phyloP scores from a whole-genome alignment of 2,888 invertebrate species.

The Willowsia nigromaculata region DNA sequence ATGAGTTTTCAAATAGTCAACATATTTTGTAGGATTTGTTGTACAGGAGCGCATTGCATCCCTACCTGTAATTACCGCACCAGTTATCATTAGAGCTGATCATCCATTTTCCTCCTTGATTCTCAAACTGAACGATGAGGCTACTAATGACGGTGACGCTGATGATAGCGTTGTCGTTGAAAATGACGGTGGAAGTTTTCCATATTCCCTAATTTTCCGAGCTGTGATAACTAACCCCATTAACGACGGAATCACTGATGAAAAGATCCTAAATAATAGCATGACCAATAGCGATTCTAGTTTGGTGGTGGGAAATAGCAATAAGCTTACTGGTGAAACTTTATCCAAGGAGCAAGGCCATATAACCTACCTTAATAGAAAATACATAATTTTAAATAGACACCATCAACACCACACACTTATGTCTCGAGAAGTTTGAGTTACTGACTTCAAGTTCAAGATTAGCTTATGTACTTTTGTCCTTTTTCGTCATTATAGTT shows the following conservation, averaged over 20 bases:
- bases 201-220: not conserved
- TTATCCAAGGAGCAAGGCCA: not conserved
- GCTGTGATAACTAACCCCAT: not conserved
- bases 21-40: not conserved
- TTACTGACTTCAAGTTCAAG: too few relatives aligned
- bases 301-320: too few relatives aligned
- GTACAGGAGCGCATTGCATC: not conserved
- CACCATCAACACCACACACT: not conserved
- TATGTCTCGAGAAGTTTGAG: too few relatives aligned
- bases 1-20: too few relatives aligned
- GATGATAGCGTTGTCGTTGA: not conserved
- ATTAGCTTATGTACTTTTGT: too few relatives aligned
- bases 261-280: not conserved
- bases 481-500: too few relatives aligned
- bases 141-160: not conserved
- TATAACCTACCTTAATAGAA: not conserved
- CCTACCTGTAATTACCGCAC: not conserved
- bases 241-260: not conserved
- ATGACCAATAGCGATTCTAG: not conserved
- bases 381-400: not conserved
- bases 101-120: not conserved
- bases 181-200: not conserved
- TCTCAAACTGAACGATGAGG: not conserved
- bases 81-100: not conserved
- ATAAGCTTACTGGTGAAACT: not conserved